These are phyloP conservation scores for Cephus runcator DNA, from an alignment of 2,888 invertebrate species.

Conservation along the genomic window DNA sequence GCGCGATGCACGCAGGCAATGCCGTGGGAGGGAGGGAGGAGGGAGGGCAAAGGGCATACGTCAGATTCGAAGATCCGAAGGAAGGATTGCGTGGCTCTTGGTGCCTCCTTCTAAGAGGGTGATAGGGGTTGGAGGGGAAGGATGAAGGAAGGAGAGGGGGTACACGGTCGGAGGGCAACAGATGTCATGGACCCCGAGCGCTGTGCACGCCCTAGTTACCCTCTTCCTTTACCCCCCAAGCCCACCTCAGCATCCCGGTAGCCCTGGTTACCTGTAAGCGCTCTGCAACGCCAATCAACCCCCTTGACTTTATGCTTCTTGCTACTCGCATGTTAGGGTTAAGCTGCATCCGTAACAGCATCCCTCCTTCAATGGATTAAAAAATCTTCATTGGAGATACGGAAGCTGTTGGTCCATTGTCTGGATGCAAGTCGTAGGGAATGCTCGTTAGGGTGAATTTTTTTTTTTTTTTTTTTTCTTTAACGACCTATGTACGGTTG, in stretches of 20 bases:
- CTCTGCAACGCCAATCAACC: background rate
- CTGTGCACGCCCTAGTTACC: slow-evolving; percentile 36
- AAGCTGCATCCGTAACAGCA: background rate
- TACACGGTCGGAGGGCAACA: slow-evolving; percentile 35
- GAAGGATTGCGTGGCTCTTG: too few relatives aligned
- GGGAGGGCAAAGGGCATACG: background rate
- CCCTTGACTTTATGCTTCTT: background rate
- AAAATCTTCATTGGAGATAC: background rate
- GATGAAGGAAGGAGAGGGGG: background rate
- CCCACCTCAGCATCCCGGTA: background rate
- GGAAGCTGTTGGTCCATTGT: background rate
- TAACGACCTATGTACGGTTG: background rate
- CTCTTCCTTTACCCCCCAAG: slow-evolving; percentile 5
- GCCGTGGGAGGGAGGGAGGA: background rate
- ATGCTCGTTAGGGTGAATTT: background rate
- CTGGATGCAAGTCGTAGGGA: background rate
- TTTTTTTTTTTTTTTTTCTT: too few relatives aligned
- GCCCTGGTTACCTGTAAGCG: background rate
- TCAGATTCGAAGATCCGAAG: background rate
- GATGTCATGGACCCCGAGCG: slow-evolving; percentile 43
- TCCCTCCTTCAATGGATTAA: background rate
- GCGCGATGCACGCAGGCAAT: background rate
- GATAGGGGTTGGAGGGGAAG: background rate
- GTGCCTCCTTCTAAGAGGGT: background rate
- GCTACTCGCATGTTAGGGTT: background rate